Evolutionary conservation across 2,113 vertebrate species (phyloP), one percentile per base, ranked within the genome.

Genomic region (Phoenicopterus ruber): DNA sequence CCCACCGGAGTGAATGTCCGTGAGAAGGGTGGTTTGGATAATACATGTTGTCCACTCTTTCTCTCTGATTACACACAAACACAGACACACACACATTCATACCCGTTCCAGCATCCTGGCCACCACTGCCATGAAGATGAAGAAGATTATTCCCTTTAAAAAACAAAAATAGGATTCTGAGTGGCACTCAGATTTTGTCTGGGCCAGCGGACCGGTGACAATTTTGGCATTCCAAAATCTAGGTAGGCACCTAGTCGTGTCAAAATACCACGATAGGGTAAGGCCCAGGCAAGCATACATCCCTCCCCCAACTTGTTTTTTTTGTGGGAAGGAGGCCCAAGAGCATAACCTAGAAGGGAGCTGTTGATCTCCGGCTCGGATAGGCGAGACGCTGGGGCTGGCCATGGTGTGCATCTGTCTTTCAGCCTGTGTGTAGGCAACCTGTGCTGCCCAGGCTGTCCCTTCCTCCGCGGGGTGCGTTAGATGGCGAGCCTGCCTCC

Each of bases 321-420:
- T 63, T 32, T 38, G 32, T 70, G 46, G 7, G 50, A 58, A 74
- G 32, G 34, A 46, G 26, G 2, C 25, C 12, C 32, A 79, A 32
- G 29, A 76, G 5, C 38, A 47, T 73, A 72, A 73, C 15, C 46
- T 49, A 28, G 50, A 73, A 86, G n/a, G 44, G 28, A 66, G 22
- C 13, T 58, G 28, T 40, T 66, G 13, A 7, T 76, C 36, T 92
- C 16, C 31, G 31, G 6, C 36, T 59, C 29, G 29, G n/a, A 63
- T 14, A 29, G 34, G 15, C 1, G 3, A 13, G 32, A 34, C 5
- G 19, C 10, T 0, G 3, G 66, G 15, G 13, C 47, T 72, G n/a
- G 36, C 26, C 24, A 2, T 19, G 47, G 8, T 55, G 16, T 57
- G 40, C 17, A 17, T 40, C 46, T 61, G 15, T n/a, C 32, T 58